Percentiles rank a stretch among this genome's conserved stretches.
Evolutionary conservation across 1,140 invertebrate species (phyloP).

Genomic region (Tachypleus tridentatus): DNA sequence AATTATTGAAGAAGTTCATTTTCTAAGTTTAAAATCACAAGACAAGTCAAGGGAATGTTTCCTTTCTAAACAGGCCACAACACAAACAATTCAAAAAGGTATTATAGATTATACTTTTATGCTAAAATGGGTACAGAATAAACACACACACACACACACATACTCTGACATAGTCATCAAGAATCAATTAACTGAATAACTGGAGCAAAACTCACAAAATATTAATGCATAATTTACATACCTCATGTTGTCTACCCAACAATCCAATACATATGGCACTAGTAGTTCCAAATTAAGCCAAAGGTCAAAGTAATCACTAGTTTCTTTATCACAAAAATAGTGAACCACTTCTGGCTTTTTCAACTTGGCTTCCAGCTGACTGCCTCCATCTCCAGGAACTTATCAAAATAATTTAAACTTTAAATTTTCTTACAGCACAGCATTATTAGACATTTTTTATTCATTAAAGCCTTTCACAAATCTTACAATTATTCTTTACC

Average conservation of each 20-base stretch:
- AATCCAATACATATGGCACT: conserved; percentile 79
- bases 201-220: not conserved
- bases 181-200: conserved; percentile 1
- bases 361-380: conserved; percentile 78
- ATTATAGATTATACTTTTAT: too few species aligned
- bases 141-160: too few species aligned
- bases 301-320: conserved; percentile 68
- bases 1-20: too few species aligned
- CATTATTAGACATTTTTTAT: too few species aligned
- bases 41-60: too few species aligned
- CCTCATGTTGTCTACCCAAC: conserved; percentile 76
- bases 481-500: too few species aligned
- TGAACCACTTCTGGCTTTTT: conserved; percentile 69
- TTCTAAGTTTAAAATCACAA: too few species aligned
- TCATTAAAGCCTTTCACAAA: too few species aligned
- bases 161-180: not conserved
- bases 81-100: too few species aligned
- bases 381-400: conserved; percentile 96
- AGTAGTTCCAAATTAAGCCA: conserved; percentile 90
- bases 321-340: conserved; percentile 68
- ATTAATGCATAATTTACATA: conserved; percentile 6
- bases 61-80: too few species aligned
- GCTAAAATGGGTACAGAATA: too few species aligned
- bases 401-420: conserved; percentile 19
- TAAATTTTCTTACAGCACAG: too few species aligned